Base-by-base conservation (phyloP, 2,113 vertebrate species). In the Plecturocebus donacophilus region DNA sequence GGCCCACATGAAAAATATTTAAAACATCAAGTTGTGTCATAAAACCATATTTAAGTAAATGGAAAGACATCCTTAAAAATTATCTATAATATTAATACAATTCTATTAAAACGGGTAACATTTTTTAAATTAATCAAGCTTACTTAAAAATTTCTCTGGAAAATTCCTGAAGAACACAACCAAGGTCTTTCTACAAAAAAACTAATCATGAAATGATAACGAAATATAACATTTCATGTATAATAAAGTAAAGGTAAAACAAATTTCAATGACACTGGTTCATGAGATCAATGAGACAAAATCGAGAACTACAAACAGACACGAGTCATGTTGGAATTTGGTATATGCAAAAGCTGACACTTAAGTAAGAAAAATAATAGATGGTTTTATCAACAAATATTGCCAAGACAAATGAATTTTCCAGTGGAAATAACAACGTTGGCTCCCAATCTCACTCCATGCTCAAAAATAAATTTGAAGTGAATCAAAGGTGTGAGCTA, bases 1-100 rank as follows among this genome's bases (percentile, higher is more conserved):
- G 25, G 19, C 49, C 1, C 16, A 84, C 35, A 56, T 80, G 40
- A 70, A 92, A 52, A 92, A 75, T 64, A 82, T 30, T n/a, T 73
- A 91, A 94, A 83, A 79, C 52, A 88, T n/a, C 58, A 35, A n/a
- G 1, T 76, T 83, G 7, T 20, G 45, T 58, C 45, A 79, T 73
- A 91, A 88, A 73, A 81, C 21, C 45, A 92, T 6, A 80, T 66
- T 92, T 92, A 91, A 91, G 42, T 70, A 21, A 52, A 52, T 81
- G 21, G n/a, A 40, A 91, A 68, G 3, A 91, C 23, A 45, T 80
- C 61, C 1, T 47, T 91, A 88, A 91, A 85, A 85, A 85, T 35
- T 9, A 80, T 56, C 27, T 79, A 42, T 77, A 91, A 42, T 79
- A 30, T 38, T 47, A 91, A 71, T 5, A 56, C 30, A 3, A 35